These are phyloP conservation scores for Listronotus bonariensis DNA, from an alignment of 1,140 invertebrate species.

Conservation along the genomic window DNA sequence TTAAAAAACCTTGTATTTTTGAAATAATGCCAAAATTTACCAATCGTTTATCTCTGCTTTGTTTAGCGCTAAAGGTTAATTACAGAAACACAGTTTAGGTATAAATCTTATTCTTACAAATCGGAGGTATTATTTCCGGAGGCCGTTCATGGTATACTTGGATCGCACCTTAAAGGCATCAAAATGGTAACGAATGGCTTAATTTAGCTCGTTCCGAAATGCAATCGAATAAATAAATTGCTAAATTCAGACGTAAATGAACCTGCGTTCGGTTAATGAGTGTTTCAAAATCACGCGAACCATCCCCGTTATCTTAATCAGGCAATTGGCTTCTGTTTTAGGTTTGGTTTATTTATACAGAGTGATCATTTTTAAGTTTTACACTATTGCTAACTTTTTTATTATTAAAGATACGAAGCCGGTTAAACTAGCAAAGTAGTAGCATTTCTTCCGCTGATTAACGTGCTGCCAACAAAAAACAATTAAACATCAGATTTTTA, in stretches of 20 bases:
- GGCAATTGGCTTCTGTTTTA: neutral
- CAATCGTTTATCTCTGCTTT: too few species aligned
- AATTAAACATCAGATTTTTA: too few species aligned
- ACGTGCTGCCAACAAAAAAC: too few species aligned
- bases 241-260: slow-evolving; percentile 41
- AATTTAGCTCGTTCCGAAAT: slow-evolving; percentile 40
- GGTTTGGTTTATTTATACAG: too few species aligned
- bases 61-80: slow-evolving; percentile 3
- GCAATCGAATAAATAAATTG: slow-evolving; percentile 45
- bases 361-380: too few species aligned
- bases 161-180: slow-evolving; percentile 45
- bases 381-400: too few species aligned
- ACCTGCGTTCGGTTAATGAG: slow-evolving; percentile 41
- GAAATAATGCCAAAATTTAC: too few species aligned
- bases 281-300: slow-evolving; percentile 43
- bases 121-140: slow-evolving; percentile 36
- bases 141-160: slow-evolving; percentile 27
- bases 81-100: neutral
- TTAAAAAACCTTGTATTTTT: too few species aligned
- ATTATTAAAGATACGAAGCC: too few species aligned
- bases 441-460: too few species aligned
- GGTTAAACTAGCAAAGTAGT: too few species aligned
- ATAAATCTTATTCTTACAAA: slow-evolving; percentile 19
- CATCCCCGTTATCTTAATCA: slow-evolving; percentile 40
- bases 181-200: slow-evolving; percentile 46